These are phyloP conservation scores for Crambe crambe DNA, from an alignment of 37 sponge, comb jelly and placozoan species.

Conservation along the genomic window DNA sequence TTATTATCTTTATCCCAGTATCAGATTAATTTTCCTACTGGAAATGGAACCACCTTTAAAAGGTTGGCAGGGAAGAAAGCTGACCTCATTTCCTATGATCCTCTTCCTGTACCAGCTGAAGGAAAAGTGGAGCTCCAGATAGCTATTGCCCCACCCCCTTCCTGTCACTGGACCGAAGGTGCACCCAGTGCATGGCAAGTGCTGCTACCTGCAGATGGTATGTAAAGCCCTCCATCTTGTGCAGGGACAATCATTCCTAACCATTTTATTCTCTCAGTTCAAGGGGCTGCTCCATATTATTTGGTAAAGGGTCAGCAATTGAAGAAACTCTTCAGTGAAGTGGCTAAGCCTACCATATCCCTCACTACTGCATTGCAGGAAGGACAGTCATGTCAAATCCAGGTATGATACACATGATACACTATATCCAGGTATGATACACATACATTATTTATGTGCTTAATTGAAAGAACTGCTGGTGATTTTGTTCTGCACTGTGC, in stretches of 20 bases:
- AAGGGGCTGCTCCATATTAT: not conserved
- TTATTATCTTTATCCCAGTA: too few relatives aligned
- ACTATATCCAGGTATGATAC: not conserved
- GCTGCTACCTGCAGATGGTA: not conserved
- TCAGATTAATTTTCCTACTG: too few relatives aligned
- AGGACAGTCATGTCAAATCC: not conserved
- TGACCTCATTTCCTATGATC: conserved; percentile 12
- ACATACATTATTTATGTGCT: too few relatives aligned
- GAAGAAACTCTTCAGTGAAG: not conserved
- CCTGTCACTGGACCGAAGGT: conserved; percentile 52
- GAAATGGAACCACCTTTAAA: too few relatives aligned
- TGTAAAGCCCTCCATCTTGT: not conserved
- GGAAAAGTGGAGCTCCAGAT: conserved; percentile 16
- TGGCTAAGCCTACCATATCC: not conserved
- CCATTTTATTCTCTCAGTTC: not conserved
- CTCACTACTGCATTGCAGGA: not conserved
- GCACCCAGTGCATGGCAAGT: conserved; percentile 70
- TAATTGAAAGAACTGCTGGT: too few relatives aligned
- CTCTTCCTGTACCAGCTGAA: conserved; percentile 12
- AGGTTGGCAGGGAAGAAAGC: conserved; percentile 33
- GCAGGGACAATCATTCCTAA: too few relatives aligned
- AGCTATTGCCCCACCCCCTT: conserved; percentile 16
- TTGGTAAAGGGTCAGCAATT: not conserved
- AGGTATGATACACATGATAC: not conserved
- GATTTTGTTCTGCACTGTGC: not conserved